Base-by-base conservation (phyloP, 2,888 invertebrate genomes). In the Artemia sinica region DNA sequence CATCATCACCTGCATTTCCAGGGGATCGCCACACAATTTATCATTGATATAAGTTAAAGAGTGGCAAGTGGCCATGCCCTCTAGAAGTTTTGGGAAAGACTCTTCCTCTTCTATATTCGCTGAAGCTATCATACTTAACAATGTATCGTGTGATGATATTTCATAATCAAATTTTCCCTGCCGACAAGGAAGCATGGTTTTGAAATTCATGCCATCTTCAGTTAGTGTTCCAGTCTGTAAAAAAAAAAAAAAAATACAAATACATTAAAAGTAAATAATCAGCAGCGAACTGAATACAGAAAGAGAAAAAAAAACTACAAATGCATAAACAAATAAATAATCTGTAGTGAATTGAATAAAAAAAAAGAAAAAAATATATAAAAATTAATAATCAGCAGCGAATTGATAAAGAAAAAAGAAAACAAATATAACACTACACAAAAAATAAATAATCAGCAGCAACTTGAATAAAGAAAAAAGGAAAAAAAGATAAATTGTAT, bases 171-270 rank as follows among this genome's bases (percentile, higher is more conserved):
- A 80, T 73, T 78, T 76, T n/a, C 51, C 67, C 65, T 81, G 77
- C 76, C 82, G 75, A 13, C 80, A 79, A 0, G 91, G 86, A 2
- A 94, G 86, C 6, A 92, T 88, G 63, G 93, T 94, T 85, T 91
- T 89, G 85, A 96, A 86, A 79, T 95, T 94, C 49, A 96, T 78
- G 0, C 96, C 95, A 77, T 96, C 96, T 78, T 96, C 95, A 0
- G 96, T 96, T 71, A 96, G 78, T 0, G 96, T 96, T 12, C 96
- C 96, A 18, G 96, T 96, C 88, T 91, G 77, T 13, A 78, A 79
- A 68, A 73, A 73, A 71, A 72, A 72, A 69, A 72, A 67, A 68
- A n/a, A 14, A 63, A 18, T 12, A 28, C 28, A 28, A 28, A 28
- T 68, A n/a, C 9, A 13, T 18, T 14, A 49, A 5, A 10, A 13